Evolutionary conservation across 2,797 vertebrate genomes (phyloP), one percentile per base, ranked within the genome.

Genomic region (Platyrinchus mystaceus): DNA sequence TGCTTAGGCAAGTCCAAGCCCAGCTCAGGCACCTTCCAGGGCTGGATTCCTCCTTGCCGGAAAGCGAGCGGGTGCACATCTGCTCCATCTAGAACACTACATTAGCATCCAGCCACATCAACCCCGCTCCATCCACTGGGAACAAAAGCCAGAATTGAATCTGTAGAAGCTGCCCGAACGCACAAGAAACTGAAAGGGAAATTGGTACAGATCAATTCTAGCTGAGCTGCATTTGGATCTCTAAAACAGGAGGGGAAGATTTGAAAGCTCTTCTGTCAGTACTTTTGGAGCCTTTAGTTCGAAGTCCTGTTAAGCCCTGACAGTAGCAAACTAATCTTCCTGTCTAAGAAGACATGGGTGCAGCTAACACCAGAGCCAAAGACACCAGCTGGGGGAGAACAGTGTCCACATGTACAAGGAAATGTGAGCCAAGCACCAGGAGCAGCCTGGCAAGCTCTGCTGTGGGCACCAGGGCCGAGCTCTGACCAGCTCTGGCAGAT

Each of bases 1-100:
- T 81, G 92, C 87, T 91, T 66, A 62, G 88, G 89, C 92, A 91
- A 94, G 82, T 32, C 88, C 82, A 59, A 89, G 67, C 82, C 84
- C 79, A 75, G 76, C 56, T 50, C 91, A 50, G 11, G 19, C 90
- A 89, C 47, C 66, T 94, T 94, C 73, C 60, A 56, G 21, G 0
- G 8, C 78, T 47, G 84, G 85, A 85, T 89, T 94, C n/a, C 63
- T 93, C 87, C 79, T 84, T 46, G 46, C 59, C 14, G 1, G 81
- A 62, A 28, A 87, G 87, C 8, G 0, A 74, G 52, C 3, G 8
- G 70, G 66, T 24, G 8, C 36, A 37, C 53, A 84, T 76, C 67
- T 94, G 87, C 79, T 89, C 66, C 81, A 62, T 37, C 64, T 46
- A 17, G 6, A 84, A 77, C 20, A 1, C 50, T 13, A 49, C 73